Conservation (phyloP, 2,113 vertebrate species). For the Oncorhynchus gorbuscha region DNA sequence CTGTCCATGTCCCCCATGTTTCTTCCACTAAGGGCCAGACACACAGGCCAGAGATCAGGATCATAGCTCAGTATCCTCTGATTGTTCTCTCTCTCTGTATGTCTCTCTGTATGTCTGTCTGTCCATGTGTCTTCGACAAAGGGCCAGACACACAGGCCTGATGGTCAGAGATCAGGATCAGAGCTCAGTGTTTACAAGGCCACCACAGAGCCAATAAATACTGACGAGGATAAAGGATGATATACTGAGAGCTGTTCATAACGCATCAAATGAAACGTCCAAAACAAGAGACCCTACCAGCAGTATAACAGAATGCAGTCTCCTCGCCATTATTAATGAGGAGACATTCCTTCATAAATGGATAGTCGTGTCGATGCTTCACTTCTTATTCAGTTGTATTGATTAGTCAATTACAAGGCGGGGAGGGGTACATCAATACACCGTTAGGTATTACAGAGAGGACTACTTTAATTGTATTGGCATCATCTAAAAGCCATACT, state of each 20-base stretch:
- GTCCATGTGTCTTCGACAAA: too few relatives aligned
- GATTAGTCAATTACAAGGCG: not conserved
- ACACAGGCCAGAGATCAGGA: constrained; percentile 1
- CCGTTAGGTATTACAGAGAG: not conserved
- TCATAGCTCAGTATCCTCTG: not conserved
- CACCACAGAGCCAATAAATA: constrained; percentile 13
- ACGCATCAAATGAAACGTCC: not conserved
- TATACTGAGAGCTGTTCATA: constrained; percentile 8
- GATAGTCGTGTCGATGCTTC: not conserved
- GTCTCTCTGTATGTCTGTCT: too few relatives aligned
- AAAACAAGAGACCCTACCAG: not conserved
- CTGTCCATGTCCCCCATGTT: too few relatives aligned
- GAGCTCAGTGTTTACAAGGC: constrained; percentile 8
- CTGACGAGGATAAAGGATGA: constrained; percentile 4
- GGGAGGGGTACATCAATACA: not conserved
- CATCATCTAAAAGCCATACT: not conserved
- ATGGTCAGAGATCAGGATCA: constrained; percentile 15
- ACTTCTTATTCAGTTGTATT: not conserved
- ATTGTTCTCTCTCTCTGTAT: too few relatives aligned
- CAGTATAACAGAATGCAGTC: not conserved
- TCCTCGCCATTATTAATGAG: not conserved
- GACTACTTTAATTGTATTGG: not conserved
- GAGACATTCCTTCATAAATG: not conserved
- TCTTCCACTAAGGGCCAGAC: too few relatives aligned
- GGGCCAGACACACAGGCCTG: too few relatives aligned